Percentiles rank a stretch among this genome's conserved stretches.
Conservation (phyloP, 2,888 invertebrate genomes). For the Labia minor region DNA sequence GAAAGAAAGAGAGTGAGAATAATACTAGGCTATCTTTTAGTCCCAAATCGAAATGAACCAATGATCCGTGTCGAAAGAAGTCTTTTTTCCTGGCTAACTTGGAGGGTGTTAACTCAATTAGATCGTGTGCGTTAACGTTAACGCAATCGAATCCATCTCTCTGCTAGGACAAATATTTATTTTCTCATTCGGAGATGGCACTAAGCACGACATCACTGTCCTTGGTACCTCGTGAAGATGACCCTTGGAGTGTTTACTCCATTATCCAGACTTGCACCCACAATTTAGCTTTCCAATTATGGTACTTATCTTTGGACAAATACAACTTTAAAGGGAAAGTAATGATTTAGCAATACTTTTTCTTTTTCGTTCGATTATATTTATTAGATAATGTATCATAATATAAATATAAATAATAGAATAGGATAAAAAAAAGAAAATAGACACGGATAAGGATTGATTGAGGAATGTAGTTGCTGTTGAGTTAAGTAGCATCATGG, state of each 20-base stretch:
- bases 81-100: background rate
- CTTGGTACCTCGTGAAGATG: background rate
- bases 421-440: too few species aligned
- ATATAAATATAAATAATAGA: too few species aligned
- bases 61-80: too few species aligned
- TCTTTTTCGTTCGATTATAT: too few species aligned
- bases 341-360: too few species aligned
- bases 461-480: too few species aligned
- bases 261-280: background rate
- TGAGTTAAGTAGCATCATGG: too few species aligned
- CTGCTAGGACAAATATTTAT: background rate
- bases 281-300: background rate
- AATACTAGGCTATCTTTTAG: too few species aligned
- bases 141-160: background rate
- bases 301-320: background rate
- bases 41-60: too few species aligned
- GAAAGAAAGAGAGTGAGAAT: too few species aligned
- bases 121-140: background rate
- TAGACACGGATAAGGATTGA: too few species aligned
- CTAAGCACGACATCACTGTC: background rate
- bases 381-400: too few species aligned
- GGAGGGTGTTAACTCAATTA: background rate
- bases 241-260: background rate
- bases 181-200: background rate
- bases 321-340: background rate